Base-by-base conservation (phyloP, 2,888 invertebrate species). In the Agriopis aurantiaria region DNA sequence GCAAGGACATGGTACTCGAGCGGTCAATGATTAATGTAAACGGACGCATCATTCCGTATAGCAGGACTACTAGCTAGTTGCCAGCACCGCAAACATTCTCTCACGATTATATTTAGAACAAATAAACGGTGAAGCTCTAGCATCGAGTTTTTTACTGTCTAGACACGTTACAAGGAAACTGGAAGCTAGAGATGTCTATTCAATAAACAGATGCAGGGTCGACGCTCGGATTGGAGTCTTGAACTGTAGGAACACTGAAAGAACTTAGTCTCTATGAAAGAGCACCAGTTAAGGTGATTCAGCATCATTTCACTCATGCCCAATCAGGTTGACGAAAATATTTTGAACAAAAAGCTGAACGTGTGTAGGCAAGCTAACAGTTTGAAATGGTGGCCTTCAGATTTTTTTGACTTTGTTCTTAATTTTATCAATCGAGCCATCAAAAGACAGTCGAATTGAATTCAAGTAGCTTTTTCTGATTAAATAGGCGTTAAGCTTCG, bases 141-240 rank as follows among this genome's bases (percentile, higher is more conserved):
- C 48, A 61, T 52, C 23, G 51, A 63, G 70, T 79, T 82, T 82
- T 82, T 82, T 81, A 65, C 78, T 74, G 92, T 91, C 91, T 91
- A 91, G 91, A 91, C 91, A 80, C 81, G 75, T 80, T 78, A 80
- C 82, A 80, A 80, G 73, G 81, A 82, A 87, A 88, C 87, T 86
- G 85, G 87, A 88, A 88, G 85, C 82, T 82, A 84, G 77, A 77
- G 78, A 78, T 85, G 82, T 82, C 81, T 76, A 74, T 89, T 88
- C 89, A 87, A 89, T 90, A 82, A 89, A 91, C 87, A 91, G 87
- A 88, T 78, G 76, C 70, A 81, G 83, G 88, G 84, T 87, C 87
- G 85, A 86, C 78, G 91, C 67, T 84, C 89, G 74, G 9, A 49
- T 17, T 23, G n/a, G 9, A 40, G 33, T 9, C 8, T 49, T 46